Evolutionary conservation across 2,113 vertebrate species (phyloP), one percentile per base, ranked within the genome.

Genomic region (Epinephelus lanceolatus): DNA sequence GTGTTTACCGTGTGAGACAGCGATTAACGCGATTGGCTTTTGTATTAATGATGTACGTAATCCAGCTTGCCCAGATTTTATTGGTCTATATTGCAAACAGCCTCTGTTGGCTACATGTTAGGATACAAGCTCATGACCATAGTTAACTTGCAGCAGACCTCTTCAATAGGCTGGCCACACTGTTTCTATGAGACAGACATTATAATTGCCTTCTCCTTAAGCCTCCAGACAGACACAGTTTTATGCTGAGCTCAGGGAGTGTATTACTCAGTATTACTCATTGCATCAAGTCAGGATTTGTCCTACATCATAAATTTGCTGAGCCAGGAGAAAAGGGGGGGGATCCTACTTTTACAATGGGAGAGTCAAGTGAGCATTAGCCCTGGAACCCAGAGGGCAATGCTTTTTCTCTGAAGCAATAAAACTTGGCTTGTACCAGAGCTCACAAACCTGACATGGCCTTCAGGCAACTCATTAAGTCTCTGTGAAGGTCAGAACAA

Each of bases 161-260:
- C 70, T 79, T 83, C 18, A 59, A 70, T 30, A 71, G 59, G 57
- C 21, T 84, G 68, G 21, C 25, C 40, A 66, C 72, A 73, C 47
- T 53, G 65, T 78, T 76, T 68, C 71, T 79, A 21, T 76, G 60
- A 74, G 74, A 74, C 76, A 83, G 49, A 84, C 71, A 72, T 75
- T 62, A 47, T 85, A 82, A 86, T 72, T 69, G 77, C 51, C 62
- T 71, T 83, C 75, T 81, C 37, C 70, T 55, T 85, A 89, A 86
- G 78, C 73, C 87, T 80, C 53, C 52, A 88, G 88, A 88, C 88
- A 89, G 65, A 86, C 61, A 61, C 74, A 85, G 33, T 69, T 77
- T 76, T 82, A 56, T 86, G 88, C 89, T 89, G 91, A 88, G 83
- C 81, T 83, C 45, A 77, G 83, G 33, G 84, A 87, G 59, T n/a